Conservation (phyloP, 2,888 invertebrate genomes). For the Sycophila texana region DNA sequence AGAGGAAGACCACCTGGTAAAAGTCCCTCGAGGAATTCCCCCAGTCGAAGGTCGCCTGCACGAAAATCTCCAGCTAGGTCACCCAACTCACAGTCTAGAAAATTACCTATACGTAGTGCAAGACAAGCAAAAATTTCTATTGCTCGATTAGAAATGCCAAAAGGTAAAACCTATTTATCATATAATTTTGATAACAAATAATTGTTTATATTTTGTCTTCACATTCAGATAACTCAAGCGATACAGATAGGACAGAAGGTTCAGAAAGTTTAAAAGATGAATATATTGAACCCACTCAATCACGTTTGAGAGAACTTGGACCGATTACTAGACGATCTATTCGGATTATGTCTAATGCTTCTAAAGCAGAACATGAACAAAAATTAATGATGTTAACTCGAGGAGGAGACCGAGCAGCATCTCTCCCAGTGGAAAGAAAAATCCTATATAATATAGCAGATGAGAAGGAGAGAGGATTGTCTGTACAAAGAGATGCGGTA, state of each 20-base stretch:
- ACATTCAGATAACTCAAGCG: constrained; percentile 55
- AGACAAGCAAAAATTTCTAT: constrained; percentile 65
- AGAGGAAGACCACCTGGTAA: constrained; percentile 61
- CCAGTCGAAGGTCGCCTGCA: constrained; percentile 62
- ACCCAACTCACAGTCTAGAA: constrained; percentile 57
- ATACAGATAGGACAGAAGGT: constrained; percentile 61
- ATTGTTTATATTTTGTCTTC: constrained; percentile 14
- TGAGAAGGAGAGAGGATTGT: constrained; percentile 68
- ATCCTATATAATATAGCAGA: constrained; percentile 63
- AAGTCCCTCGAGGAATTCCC: constrained; percentile 60
- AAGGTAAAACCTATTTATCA: constrained; percentile 56
- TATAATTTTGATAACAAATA: not conserved
- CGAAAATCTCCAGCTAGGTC: constrained; percentile 63
- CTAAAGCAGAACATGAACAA: constrained; percentile 64
- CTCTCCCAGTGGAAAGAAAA: constrained; percentile 69
- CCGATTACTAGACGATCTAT: constrained; percentile 66
- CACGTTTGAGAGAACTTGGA: constrained; percentile 64
- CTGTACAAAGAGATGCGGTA: constrained; percentile 70
- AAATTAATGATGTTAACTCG: constrained; percentile 62
- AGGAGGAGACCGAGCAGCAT: constrained; percentile 68
- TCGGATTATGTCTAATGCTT: constrained; percentile 61
- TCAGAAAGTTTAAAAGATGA: constrained; percentile 58
- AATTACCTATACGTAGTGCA: constrained; percentile 60
- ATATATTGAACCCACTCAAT: constrained; percentile 63
- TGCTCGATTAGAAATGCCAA: constrained; percentile 63